Base-by-base conservation (phyloP, 2,888 invertebrate genomes). In the Tryphoninae sp. region DNA sequence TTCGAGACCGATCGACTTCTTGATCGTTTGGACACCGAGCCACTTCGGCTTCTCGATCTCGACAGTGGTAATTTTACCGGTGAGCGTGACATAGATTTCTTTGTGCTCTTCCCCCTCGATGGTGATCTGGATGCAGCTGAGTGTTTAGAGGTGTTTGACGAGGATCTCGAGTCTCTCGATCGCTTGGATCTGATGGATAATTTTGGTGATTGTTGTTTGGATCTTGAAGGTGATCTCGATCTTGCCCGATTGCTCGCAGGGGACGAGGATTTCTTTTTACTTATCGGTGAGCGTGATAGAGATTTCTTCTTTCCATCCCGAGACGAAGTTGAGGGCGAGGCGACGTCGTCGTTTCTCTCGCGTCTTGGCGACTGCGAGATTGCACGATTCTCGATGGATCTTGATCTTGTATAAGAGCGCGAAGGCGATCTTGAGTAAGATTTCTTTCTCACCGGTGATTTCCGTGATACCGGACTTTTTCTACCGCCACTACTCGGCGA, bases 371-470 rank as follows among this genome's bases (percentile, higher is more conserved):
- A 89, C 79, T 89, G 89, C 82, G 92, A 81, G 87, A 69, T 77
- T 7, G 85, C 84, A 49, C 86, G 86, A 23, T 85, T 85, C 58
- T 82, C 82, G 42, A 33, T 23, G 11, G 86, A 19, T 81, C 87
- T 88, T 16, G 89, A 90, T 64, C 90, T 90, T 1, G 91, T 89
- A 51, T 86, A 86, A 9, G 90, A 88, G 55, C 86, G 86, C 19
- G 88, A 88, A 2, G 83, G 84, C 1, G 88, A 88, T 33, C 86
- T 82, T 7, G 87, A 87, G 62, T 87, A 88, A 0, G 89, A 88
- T 55, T 88, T 90, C 8, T 83, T 84, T n/a, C 84, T 84, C 0
- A 84, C 83, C 16, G 88, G 87, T 59, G 85, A 72, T 82, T 86
- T 76, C 68, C 84, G 87, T 13, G 84, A 77, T 1, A 55, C 58